These are phyloP conservation scores for Acrocera orbiculus DNA, from an alignment of 2,888 invertebrate species.

Conservation along the genomic window DNA sequence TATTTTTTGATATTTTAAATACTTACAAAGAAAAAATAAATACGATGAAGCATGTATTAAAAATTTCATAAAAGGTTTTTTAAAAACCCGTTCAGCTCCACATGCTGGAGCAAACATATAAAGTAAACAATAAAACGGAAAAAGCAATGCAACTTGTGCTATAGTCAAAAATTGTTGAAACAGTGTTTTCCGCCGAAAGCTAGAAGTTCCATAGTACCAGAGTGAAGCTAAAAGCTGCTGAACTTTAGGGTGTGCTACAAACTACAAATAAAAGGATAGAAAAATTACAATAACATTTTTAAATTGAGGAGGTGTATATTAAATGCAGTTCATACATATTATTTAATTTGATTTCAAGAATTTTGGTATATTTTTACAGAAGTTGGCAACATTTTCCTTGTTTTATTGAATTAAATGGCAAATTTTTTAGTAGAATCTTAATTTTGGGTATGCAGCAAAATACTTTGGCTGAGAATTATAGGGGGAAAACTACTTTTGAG, in stretches of 20 bases:
- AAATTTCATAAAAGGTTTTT: constrained; percentile 94
- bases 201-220: constrained; percentile 92
- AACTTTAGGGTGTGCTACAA: constrained; percentile 89
- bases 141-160: constrained; percentile 57
- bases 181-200: constrained; percentile 68
- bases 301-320: too few species aligned
- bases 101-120: constrained; percentile 78
- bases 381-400: too few species aligned
- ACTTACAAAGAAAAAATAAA: constrained; percentile 81
- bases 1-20: background rate
- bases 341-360: too few species aligned
- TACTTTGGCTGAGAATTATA: too few species aligned
- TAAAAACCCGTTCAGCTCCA: constrained; percentile 60
- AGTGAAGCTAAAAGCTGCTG: constrained; percentile 80
- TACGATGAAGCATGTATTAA: constrained; percentile 88
- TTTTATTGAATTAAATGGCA: too few species aligned
- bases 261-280: constrained; percentile 40
- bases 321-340: too few species aligned
- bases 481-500: too few species aligned
- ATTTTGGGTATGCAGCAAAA: too few species aligned
- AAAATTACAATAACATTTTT: background rate
- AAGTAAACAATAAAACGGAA: constrained; percentile 70
- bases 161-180: constrained; percentile 56
- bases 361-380: too few species aligned
- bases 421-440: too few species aligned